Conservation (phyloP, 2,888 invertebrate genomes). For the Cinara cedri region DNA sequence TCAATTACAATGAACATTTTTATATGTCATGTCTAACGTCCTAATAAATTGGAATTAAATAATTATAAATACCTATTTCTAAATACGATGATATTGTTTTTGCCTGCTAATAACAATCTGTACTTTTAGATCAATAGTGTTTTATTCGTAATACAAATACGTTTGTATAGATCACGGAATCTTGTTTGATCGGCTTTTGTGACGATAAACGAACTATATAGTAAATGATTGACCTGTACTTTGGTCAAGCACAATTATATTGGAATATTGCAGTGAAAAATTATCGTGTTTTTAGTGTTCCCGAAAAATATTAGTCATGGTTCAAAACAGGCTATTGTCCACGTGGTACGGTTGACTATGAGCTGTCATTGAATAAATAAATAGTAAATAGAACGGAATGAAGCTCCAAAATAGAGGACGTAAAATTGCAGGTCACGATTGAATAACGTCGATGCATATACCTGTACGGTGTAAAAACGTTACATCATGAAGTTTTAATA, state of each 20-base stretch:
- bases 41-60: too few relatives aligned
- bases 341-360: not conserved
- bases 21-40: too few relatives aligned
- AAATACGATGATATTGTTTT: too few relatives aligned
- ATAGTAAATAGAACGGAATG: conserved; percentile 14
- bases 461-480: not conserved
- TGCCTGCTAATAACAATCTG: too few relatives aligned
- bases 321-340: not conserved
- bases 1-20: too few relatives aligned
- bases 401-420: conserved; percentile 5
- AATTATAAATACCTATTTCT: too few relatives aligned
- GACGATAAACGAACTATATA: not conserved
- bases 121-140: too few relatives aligned
- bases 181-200: conserved; percentile 24
- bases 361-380: conserved; percentile 25
- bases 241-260: not conserved
- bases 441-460: not conserved
- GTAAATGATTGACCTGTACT: conserved; percentile 1
- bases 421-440: not conserved
- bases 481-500: not conserved
- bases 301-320: conserved; percentile 16
- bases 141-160: not conserved
- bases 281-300: not conserved
- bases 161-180: not conserved
- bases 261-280: not conserved